A percentile compares a stretch with the other conserved stretches of the same genome.
Evolutionary conservation across 1,140 invertebrate genomes (phyloP).

Genomic region (Megathymus violae): DNA sequence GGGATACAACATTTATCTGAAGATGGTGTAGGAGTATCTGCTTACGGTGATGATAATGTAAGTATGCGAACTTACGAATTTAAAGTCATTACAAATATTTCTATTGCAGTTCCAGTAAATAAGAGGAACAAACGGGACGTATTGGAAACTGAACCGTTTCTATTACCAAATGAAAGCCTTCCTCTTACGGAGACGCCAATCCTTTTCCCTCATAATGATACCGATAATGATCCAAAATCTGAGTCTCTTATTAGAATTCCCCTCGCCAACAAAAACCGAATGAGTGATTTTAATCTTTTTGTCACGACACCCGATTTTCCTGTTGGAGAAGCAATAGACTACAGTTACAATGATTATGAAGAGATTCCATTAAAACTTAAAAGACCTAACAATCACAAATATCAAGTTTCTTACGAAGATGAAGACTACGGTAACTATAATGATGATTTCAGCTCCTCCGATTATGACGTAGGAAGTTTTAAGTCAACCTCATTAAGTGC

Average conservation of each 20-base stretch:
- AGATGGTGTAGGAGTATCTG: conserved; percentile 68
- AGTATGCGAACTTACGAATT: conserved; percentile 52
- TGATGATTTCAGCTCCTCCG: conserved; percentile 50
- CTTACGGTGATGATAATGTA: conserved; percentile 70
- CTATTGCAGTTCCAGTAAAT: conserved; percentile 24
- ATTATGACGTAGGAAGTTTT: conserved; percentile 50
- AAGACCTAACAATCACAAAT: conserved; percentile 39
- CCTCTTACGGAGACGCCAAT: conserved; percentile 30
- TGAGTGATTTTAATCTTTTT: conserved; percentile 50
- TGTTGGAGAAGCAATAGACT: conserved; percentile 55
- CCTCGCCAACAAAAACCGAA: conserved; percentile 40
- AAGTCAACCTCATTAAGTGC: conserved; percentile 6
- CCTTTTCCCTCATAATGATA: conserved; percentile 9
- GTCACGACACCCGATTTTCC: conserved; percentile 54
- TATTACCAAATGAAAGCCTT: conserved; percentile 38
- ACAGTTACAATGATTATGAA: conserved; percentile 50
- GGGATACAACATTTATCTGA: conserved; percentile 68
- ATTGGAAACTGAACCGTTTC: conserved; percentile 49
- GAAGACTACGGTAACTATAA: conserved; percentile 55
- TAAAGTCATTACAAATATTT: conserved; percentile 28
- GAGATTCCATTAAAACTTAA: conserved; percentile 39
- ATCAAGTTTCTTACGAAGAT: conserved; percentile 52
- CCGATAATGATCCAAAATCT: conserved; percentile 40
- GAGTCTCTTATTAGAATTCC: conserved; percentile 54
- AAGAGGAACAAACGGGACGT: conserved; percentile 41